Conservation (phyloP, 2,113 vertebrate genomes). For the Salvelinus namaycush region DNA sequence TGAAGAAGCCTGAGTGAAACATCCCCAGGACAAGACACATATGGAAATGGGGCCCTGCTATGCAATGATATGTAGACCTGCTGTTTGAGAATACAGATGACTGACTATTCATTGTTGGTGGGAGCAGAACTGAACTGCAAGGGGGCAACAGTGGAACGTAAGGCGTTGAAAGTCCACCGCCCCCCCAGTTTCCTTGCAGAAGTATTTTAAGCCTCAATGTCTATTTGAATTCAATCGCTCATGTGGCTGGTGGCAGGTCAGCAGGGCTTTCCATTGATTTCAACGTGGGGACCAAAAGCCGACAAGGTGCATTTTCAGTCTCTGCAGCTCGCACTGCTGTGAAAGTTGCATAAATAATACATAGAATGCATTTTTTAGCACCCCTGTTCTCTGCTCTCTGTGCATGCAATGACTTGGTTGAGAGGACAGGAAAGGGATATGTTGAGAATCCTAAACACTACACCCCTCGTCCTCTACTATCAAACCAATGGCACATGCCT, state of each 20-base stretch:
- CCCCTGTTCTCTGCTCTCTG: neutral
- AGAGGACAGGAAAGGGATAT: constrained; percentile 3
- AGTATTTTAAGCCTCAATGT: constrained; percentile 56
- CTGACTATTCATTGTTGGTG: neutral
- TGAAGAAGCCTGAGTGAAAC: neutral
- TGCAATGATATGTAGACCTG: neutral
- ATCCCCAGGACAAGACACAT: constrained; percentile 3
- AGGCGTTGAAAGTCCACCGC: neutral
- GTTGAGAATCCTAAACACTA: constrained; percentile 8
- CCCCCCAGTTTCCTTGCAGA: constrained; percentile 35
- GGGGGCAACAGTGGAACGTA: neutral
- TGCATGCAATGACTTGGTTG: constrained; percentile 7
- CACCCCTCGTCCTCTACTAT: neutral
- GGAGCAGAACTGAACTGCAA: constrained; percentile 4
- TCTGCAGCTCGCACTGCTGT: constrained; percentile 34
- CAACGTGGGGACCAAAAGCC: constrained; percentile 27
- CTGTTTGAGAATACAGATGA: constrained; percentile 13
- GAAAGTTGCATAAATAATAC: constrained; percentile 58
- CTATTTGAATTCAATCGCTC: constrained; percentile 65
- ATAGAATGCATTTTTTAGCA: constrained; percentile 48
- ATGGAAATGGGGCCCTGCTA: neutral
- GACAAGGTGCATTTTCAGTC: constrained; percentile 44
- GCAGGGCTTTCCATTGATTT: constrained; percentile 54
- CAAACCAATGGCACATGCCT: too few species aligned
- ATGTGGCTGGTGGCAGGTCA: constrained; percentile 50